phyloP scores from a whole-genome alignment of 1,140 invertebrate species.

The Drosophila lini region DNA sequence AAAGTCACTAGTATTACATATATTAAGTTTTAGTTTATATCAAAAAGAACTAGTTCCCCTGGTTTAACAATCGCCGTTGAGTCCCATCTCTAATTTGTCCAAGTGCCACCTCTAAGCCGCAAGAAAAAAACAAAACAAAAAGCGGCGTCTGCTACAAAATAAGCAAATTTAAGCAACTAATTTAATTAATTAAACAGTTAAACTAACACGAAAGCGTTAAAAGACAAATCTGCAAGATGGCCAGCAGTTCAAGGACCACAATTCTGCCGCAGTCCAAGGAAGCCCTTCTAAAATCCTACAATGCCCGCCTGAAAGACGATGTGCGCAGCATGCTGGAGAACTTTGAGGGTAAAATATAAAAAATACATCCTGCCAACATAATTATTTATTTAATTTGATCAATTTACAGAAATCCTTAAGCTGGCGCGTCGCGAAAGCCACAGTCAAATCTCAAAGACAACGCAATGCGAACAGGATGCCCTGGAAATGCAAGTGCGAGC shows the following conservation, averaged over 20 bases:
- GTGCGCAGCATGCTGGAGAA: constrained; percentile 98
- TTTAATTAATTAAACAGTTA: background rate
- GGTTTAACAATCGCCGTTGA: background rate
- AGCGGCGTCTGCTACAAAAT: background rate
- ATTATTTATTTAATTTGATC: background rate
- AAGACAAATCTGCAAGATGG: constrained; percentile 27
- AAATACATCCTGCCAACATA: background rate
- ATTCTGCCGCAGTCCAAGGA: constrained; percentile 95
- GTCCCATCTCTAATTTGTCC: background rate
- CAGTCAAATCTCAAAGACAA: constrained; percentile 93
- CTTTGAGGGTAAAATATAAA: constrained; percentile 90
- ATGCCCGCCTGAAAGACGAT: constrained; percentile 96
- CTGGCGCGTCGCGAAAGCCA: constrained; percentile 96
- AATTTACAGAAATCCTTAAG: constrained; percentile 94
- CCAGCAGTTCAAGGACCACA: constrained; percentile 84
- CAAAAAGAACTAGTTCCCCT: background rate
- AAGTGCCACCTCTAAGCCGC: background rate
- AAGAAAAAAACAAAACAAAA: constrained; percentile 10
- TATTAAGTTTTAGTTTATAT: rapidly evolving
- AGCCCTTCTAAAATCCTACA: constrained; percentile 96
- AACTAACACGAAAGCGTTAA: background rate
- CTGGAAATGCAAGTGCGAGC: constrained; percentile 98
- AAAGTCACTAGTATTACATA: background rate
- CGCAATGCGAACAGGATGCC: constrained; percentile 96
- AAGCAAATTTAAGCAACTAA: background rate